Evolutionary conservation across 2,888 invertebrate genomes (phyloP).

Genomic region (Macrosoma leucophasiata): DNA sequence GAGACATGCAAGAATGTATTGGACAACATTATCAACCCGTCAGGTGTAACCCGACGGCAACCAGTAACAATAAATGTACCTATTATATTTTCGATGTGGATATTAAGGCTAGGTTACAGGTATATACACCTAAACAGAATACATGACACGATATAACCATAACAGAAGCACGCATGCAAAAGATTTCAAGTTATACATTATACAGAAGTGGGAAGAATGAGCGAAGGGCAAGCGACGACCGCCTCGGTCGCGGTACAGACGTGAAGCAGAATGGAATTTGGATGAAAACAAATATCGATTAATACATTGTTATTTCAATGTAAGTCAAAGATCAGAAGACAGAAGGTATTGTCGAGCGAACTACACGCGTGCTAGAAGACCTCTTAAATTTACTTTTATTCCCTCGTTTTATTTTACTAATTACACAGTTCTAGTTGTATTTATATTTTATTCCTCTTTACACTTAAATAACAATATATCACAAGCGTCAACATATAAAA

Average conservation of each 20-base stretch:
- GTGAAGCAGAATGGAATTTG: slow-evolving; percentile 58
- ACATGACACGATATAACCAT: slow-evolving; percentile 56
- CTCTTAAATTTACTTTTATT: slow-evolving; percentile 51
- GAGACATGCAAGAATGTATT: slow-evolving; percentile 62
- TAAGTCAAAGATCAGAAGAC: slow-evolving; percentile 41
- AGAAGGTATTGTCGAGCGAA: slow-evolving; percentile 38
- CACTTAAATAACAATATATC: slow-evolving; percentile 76
- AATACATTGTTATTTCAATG: slow-evolving; percentile 75
- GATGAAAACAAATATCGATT: slow-evolving; percentile 65
- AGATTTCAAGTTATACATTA: slow-evolving; percentile 65
- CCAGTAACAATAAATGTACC: slow-evolving; percentile 44
- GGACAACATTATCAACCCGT: slow-evolving; percentile 38
- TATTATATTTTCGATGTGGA: slow-evolving; percentile 70
- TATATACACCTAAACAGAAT: slow-evolving; percentile 62
- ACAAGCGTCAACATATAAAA: slow-evolving; percentile 73
- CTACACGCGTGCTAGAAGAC: slow-evolving; percentile 65
- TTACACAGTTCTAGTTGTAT: slow-evolving; percentile 63
- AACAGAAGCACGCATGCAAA: slow-evolving; percentile 73
- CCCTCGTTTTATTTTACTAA: slow-evolving; percentile 45
- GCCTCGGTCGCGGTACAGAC: slow-evolving; percentile 22
- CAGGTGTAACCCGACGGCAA: slow-evolving; percentile 21
- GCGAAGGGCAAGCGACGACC: slow-evolving; percentile 34
- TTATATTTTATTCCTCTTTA: slow-evolving; percentile 67
- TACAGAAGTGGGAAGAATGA: slow-evolving; percentile 36
- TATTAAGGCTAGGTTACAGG: slow-evolving; percentile 69